Conservation (phyloP, 2,797 vertebrate species). For the Sebastes nivosus region DNA sequence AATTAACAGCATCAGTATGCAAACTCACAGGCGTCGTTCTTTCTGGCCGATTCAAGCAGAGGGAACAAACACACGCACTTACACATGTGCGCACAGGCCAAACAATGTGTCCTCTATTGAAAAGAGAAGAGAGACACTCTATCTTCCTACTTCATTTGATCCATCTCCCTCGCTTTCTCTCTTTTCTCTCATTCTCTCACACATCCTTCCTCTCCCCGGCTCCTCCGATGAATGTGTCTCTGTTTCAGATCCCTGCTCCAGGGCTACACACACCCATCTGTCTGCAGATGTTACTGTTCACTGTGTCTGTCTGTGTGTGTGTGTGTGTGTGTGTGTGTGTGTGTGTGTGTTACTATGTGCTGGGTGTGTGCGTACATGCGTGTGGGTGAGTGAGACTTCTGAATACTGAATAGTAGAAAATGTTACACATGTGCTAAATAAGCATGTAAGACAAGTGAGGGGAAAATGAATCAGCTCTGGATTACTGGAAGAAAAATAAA, state of each 20-base stretch:
- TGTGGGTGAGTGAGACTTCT: conserved; percentile 51
- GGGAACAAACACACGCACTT: conserved; percentile 59
- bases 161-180: conserved; percentile 73
- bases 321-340: conserved; percentile 23
- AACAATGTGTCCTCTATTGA: conserved; percentile 84
- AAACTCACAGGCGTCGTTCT: conserved; percentile 71
- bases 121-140: conserved; percentile 77
- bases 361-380: conserved; percentile 14
- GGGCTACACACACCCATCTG: conserved; percentile 82
- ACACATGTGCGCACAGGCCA: conserved; percentile 60
- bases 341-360: background rate
- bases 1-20: conserved; percentile 82
- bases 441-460: conserved; percentile 18
- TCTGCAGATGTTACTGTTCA: conserved; percentile 78
- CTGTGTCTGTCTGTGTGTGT: conserved; percentile 23
- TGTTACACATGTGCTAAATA: conserved; percentile 21
- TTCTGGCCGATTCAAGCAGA: conserved; percentile 42
- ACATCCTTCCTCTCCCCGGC: conserved; percentile 80
- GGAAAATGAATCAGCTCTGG: background rate
- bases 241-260: conserved; percentile 76
- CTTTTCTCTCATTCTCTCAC: conserved; percentile 74
- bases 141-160: conserved; percentile 83
- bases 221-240: conserved; percentile 81
- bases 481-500: background rate
- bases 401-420: conserved; percentile 61